A percentile compares a stretch with the other conserved stretches of the same genome.
These are phyloP conservation scores for Macrosiphum euphorbiae DNA, from an alignment of 2,888 invertebrate genomes.

Conservation along the genomic window DNA sequence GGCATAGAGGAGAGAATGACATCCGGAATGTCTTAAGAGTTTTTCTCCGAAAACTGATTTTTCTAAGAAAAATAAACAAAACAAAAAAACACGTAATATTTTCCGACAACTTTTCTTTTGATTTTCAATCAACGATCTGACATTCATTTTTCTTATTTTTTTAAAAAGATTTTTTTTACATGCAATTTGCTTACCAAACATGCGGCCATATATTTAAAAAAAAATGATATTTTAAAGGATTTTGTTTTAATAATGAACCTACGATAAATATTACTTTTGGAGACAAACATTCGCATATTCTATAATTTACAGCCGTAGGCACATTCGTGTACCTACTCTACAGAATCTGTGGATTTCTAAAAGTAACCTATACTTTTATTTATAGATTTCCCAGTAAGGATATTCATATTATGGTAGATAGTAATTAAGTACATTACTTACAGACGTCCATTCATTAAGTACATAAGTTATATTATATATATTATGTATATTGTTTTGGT, in stretches of 20 bases:
- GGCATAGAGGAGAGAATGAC: not conserved
- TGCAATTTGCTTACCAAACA: not conserved
- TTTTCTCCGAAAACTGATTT: constrained; percentile 17
- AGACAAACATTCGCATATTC: not conserved
- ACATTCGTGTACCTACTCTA: not conserved
- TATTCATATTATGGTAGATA: not conserved
- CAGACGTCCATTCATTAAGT: not conserved
- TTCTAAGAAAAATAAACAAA: constrained; percentile 25
- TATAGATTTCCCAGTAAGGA: not conserved
- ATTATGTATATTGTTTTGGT: not conserved
- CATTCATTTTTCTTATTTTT: not conserved
- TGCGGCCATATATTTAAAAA: not conserved
- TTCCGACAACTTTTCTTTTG: not conserved
- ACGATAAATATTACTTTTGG: not conserved
- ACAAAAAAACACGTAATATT: not conserved
- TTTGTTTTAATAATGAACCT: not conserved
- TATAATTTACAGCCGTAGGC: not conserved
- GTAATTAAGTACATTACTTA: not conserved
- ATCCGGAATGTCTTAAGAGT: constrained; percentile 45
- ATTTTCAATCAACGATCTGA: constrained; percentile 20
- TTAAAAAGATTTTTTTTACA: not conserved
- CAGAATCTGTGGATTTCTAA: not conserved
- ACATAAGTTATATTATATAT: not conserved
- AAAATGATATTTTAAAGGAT: not conserved
- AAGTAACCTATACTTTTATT: not conserved